Evolutionary conservation across 2,888 invertebrate genomes (phyloP).

Genomic region (Euclidia mi): DNA sequence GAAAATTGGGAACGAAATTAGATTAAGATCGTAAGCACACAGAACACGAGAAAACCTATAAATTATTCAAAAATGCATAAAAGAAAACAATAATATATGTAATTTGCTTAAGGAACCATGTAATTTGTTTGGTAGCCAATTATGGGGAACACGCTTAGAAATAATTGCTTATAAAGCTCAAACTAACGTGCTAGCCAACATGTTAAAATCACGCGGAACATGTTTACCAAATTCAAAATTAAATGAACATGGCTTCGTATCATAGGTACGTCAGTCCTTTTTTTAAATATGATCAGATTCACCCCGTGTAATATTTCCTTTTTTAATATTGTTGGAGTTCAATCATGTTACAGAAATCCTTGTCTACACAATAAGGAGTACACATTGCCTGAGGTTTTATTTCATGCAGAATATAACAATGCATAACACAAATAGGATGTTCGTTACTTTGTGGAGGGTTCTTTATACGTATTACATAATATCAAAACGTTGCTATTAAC

Average conservation of each 20-base stretch:
- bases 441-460: conserved; percentile 7
- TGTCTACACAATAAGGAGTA: conserved; percentile 9
- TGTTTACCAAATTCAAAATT: conserved; percentile 6
- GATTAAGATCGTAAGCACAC: neutral
- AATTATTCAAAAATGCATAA: conserved; percentile 9
- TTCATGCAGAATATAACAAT: conserved; percentile 10
- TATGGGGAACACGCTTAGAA: conserved; percentile 2
- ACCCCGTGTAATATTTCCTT: neutral
- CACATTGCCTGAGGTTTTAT: conserved; percentile 3
- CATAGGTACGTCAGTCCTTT: neutral
- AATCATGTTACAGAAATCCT: conserved; percentile 1
- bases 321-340: neutral
- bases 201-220: neutral
- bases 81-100: conserved; percentile 3
- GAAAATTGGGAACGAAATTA: neutral
- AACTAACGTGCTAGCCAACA: neutral
- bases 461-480: conserved; percentile 7
- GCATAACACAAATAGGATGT: conserved; percentile 9
- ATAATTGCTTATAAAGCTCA: conserved; percentile 1
- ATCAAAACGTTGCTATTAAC: conserved; percentile 27
- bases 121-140: neutral
- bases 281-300: neutral
- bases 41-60: neutral
- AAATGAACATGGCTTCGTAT: neutral
- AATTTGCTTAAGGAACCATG: neutral